Evolutionary conservation across 2,797 vertebrate species (phyloP), one percentile per base, ranked within the genome.

Genomic region (Tokudaia muenninki): DNA sequence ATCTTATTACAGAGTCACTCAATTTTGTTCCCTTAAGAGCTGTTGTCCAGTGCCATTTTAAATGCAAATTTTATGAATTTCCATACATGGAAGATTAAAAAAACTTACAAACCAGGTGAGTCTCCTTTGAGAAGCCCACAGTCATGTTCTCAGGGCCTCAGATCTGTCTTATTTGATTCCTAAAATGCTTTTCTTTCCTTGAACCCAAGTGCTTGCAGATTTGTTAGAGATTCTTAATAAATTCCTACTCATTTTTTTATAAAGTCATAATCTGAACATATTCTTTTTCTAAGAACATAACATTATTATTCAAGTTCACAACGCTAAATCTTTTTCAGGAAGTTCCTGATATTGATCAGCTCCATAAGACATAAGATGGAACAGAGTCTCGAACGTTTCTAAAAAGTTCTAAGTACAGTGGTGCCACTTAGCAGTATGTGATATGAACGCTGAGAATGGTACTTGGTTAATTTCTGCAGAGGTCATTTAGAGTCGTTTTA

Each of bases 261-360:
- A 26, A 95, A 21, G 34, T 37, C 22, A 44, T 12, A 72, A 79
- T 87, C 57, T 57, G 77, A 78, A 67, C 2, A 1, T 26, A 75
- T 52, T 91, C 96, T 24, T 72, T 83, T 67, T 67, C 78, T 3
- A 70, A 82, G 57, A 96, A 10, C 79, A 81, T 82, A 29, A 37
- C 11, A 92, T 55, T 91, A 63, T 90, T 84, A 6, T 52, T 50
- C 83, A 65, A 63, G n/a, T 86, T 88, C 59, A 61, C 31, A 79
- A 34, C 47, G 74, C 57, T 65, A 92, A 55, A 87, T 4, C 55
- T 86, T 94, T 97, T 98, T 95, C 2, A 94, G 74, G 67, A 70
- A 50, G 79, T 41, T 89, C 72, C 63, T 59, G 67, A 59, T 79
- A 75, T 50, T 91, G 74, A 41, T 94, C 61, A 91, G 63, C 61